Percentiles rank a stretch among this genome's conserved stretches.
Evolutionary conservation across 2,888 invertebrate genomes (phyloP).

Genomic region (Drosophila peninsularis): DNA sequence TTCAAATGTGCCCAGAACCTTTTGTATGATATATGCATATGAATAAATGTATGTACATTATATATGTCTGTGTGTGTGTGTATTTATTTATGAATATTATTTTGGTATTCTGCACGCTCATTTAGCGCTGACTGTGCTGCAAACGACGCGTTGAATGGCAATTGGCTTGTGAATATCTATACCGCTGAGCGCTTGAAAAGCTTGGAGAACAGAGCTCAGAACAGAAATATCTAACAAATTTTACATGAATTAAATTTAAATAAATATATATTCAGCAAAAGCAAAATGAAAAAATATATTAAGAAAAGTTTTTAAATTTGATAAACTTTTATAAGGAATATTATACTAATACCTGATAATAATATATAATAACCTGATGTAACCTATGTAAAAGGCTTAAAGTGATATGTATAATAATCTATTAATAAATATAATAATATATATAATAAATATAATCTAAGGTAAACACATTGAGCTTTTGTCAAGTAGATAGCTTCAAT

Average conservation of each 20-base stretch:
- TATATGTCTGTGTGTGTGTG: background rate
- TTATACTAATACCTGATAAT: too few species aligned
- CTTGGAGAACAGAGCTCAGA: background rate
- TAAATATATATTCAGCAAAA: background rate
- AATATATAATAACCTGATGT: too few species aligned
- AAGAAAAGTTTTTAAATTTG: too few species aligned
- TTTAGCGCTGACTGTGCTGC: slow-evolving; percentile 39
- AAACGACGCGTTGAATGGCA: slow-evolving; percentile 41
- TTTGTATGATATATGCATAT: slow-evolving; percentile 26
- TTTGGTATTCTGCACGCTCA: slow-evolving; percentile 23
- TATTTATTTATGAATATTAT: slow-evolving; percentile 14
- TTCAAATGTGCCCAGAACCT: slow-evolving; percentile 18
- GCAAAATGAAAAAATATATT: too few species aligned
- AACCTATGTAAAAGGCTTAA: too few species aligned
- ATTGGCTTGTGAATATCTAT: slow-evolving; percentile 39
- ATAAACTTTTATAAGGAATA: too few species aligned
- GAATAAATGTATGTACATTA: slow-evolving; percentile 1
- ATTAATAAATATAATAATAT: too few species aligned
- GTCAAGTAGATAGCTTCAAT: background rate
- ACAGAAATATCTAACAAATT: background rate
- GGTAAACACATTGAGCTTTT: background rate
- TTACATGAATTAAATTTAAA: background rate
- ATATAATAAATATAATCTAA: too few species aligned
- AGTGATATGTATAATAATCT: too few species aligned
- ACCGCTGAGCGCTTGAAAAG: slow-evolving; percentile 10